Base-by-base conservation (phyloP, 2,888 invertebrate genomes). In the Sicus ferrugineus region DNA sequence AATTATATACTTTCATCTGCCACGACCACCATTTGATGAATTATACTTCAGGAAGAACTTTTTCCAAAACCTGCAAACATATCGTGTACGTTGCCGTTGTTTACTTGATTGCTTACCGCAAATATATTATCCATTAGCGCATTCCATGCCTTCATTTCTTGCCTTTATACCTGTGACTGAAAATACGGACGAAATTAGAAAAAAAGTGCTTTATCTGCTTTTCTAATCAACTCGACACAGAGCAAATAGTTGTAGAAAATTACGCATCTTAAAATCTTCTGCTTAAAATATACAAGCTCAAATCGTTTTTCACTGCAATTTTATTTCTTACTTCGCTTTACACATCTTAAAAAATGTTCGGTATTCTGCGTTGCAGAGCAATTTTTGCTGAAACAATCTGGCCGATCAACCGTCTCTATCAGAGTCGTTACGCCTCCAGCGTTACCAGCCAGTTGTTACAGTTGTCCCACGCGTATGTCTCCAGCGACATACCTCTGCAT, bases 391-490 rank as follows among this genome's bases (percentile, higher is more conserved):
- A 11, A 14, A 26, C 54, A 23, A 14, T 54, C 28, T 69, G 67
- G 1, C 64, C 64, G 34, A 28, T 61, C 58, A 26, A n/a, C 16
- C 69, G 67, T 0, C 38, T 67, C 31, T n/a, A 4, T 54, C 28
- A 54, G 28, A 77, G 80, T 1, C 61, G 72, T 6, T 82, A 79
- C 72, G 82, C 78, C 3, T 81, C 82, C 7, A 81, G 79, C 67
- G 81, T 80, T n/a, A 74, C 83, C 52, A 81, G 78, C 68, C 81
- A 81, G 73, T 79, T 84, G 76, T 59, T 83, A 59, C 77, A 80
- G 70, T 72, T 83, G 19, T 79, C 80, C 30, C 77, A 81, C 58
- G 81, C 81, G 59, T 83, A 84, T 65, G 78, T 81, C n/a, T 84
- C 85, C 68, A 80, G 80, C 0, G 83, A 84, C 69, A 80, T 80